phyloP scores from a whole-genome alignment of 2,113 vertebrate species.

The Clarias batrachus region DNA sequence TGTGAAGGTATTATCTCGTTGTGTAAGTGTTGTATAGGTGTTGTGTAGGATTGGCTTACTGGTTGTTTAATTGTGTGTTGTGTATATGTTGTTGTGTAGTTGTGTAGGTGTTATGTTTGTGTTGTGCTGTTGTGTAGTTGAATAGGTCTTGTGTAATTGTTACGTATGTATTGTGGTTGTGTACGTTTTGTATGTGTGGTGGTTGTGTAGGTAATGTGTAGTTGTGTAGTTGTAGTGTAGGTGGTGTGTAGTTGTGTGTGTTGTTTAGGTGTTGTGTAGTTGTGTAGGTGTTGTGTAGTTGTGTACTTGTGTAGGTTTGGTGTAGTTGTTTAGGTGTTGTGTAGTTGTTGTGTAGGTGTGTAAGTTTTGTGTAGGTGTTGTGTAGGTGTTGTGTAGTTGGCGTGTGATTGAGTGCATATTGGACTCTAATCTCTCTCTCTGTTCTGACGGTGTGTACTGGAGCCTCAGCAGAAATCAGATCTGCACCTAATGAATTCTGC shows the following conservation, averaged over 20 bases:
- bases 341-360: no score
- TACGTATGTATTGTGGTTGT: no score
- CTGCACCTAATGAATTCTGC: constrained; percentile 1
- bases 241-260: background rate
- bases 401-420: background rate
- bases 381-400: no score
- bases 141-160: background rate
- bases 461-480: background rate
- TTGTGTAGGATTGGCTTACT: no score
- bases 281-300: background rate
- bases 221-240: background rate
- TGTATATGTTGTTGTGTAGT: background rate
- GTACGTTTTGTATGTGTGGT: no score
- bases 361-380: no score
- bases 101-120: background rate
- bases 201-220: background rate
- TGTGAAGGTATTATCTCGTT: no score
- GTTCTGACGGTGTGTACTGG: background rate
- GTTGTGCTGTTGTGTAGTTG: background rate
- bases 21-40: background rate
- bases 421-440: background rate
- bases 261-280: background rate
- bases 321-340: no score
- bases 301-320: background rate
- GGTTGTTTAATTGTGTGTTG: background rate